phyloP scores from a whole-genome alignment of 2,888 invertebrate genomes.

The Ethmia dodecea region DNA sequence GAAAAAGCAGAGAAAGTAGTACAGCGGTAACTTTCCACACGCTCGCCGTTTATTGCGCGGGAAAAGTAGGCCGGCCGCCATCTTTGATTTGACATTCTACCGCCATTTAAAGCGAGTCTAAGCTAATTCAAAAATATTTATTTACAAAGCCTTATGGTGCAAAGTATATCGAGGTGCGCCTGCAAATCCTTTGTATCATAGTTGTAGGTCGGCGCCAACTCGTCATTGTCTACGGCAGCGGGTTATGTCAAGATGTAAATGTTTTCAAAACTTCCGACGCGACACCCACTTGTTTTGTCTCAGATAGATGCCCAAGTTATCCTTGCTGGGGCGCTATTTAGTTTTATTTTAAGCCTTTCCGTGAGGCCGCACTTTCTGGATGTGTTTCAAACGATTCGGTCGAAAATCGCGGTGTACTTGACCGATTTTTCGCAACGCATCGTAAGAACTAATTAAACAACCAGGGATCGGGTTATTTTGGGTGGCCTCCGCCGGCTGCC shows the following conservation, averaged over 20 bases:
- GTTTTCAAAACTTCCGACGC: constrained; percentile 52
- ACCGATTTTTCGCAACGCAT: constrained; percentile 61
- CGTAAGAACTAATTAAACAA: constrained; percentile 56
- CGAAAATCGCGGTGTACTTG: constrained; percentile 51
- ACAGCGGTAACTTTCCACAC: constrained; percentile 75
- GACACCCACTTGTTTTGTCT: constrained; percentile 46
- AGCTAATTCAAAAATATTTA: no score
- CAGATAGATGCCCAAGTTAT: constrained; percentile 11
- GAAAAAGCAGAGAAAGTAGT: constrained; percentile 78
- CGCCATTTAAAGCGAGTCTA: constrained; percentile 28
- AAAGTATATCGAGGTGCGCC: no score
- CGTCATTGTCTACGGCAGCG: constrained; percentile 45
- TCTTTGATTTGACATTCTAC: constrained; percentile 62
- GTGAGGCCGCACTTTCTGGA: constrained; percentile 46
- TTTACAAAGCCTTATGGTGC: no score
- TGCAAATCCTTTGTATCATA: no score
- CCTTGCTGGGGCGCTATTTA: constrained; percentile 19
- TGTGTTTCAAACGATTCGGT: constrained; percentile 41
- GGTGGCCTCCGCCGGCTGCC: constrained; percentile 63
- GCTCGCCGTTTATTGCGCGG: constrained; percentile 60
- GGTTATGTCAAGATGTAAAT: constrained; percentile 48
- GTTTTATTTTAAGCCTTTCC: constrained; percentile 30
- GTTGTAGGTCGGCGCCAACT: constrained; percentile 45
- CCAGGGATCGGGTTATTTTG: constrained; percentile 54
- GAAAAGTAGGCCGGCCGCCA: constrained; percentile 72